A percentile compares a stretch with the other conserved stretches of the same genome.
Evolutionary conservation across 2,797 vertebrate genomes (phyloP).

Genomic region (Schizopygopsis pylzovi): DNA sequence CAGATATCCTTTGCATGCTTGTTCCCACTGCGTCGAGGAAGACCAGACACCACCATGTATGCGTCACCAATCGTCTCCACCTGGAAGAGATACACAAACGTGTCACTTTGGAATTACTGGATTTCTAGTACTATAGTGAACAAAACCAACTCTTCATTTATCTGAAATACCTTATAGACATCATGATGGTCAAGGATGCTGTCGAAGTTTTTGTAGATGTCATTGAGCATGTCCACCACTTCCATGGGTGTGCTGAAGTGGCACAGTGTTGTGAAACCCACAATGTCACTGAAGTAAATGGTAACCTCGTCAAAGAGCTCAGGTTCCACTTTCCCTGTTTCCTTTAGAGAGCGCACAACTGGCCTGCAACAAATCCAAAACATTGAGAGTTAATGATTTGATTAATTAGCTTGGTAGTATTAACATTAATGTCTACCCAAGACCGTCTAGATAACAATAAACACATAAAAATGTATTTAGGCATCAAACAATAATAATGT

Average conservation of each 20-base stretch:
- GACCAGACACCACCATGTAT: conserved; percentile 95
- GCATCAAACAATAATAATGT: no score
- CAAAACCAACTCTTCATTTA: background rate
- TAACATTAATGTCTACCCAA: background rate
- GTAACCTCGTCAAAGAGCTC: conserved; percentile 96
- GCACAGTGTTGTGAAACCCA: conserved; percentile 96
- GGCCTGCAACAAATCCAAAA: conserved; percentile 81
- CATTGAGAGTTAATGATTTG: background rate
- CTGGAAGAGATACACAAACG: conserved; percentile 68
- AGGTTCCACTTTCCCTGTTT: conserved; percentile 89
- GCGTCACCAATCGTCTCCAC: conserved; percentile 98
- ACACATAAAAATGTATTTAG: background rate
- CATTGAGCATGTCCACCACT: conserved; percentile 98
- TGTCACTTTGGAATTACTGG: background rate
- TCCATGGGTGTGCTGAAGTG: conserved; percentile 98
- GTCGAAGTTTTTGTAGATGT: conserved; percentile 96
- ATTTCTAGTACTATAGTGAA: background rate
- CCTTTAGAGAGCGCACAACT: conserved; percentile 94
- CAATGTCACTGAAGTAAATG: conserved; percentile 97
- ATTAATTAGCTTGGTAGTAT: background rate
- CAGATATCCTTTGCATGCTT: conserved; percentile 92
- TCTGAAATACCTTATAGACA: conserved; percentile 89
- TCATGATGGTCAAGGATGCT: conserved; percentile 94
- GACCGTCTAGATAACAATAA: background rate
- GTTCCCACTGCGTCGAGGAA: conserved; percentile 91